Percentiles rank a stretch among this genome's conserved stretches.
These are phyloP conservation scores for Acrocephalus arundinaceus DNA, from an alignment of 2,113 vertebrate genomes.

Conservation along the genomic window DNA sequence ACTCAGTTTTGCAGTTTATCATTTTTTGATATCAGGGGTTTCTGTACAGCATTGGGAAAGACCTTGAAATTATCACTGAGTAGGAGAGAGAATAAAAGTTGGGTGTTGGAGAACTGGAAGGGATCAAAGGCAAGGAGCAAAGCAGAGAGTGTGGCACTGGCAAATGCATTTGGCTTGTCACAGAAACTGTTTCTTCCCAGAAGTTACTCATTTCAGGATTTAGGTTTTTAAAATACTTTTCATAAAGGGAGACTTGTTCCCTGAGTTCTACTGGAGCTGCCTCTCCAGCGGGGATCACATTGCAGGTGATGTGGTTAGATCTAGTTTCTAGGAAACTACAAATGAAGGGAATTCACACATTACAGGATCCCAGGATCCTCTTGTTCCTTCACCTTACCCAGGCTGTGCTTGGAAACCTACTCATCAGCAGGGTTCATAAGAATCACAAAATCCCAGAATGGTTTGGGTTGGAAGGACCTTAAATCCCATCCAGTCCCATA, in stretches of 20 bases:
- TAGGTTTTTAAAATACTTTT: neutral
- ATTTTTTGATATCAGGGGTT: rapidly evolving
- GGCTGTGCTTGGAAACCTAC: neutral
- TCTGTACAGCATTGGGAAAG: neutral
- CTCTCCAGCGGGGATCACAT: neutral
- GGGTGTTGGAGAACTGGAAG: neutral
- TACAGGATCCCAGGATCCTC: neutral
- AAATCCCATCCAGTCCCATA: neutral
- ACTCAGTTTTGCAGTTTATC: neutral
- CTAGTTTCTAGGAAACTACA: neutral
- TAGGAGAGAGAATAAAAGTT: neutral
- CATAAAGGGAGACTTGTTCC: neutral
- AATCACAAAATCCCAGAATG: neutral
- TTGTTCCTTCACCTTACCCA: neutral
- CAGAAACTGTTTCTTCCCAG: neutral
- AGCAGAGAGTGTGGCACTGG: neutral
- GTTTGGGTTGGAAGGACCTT: neutral
- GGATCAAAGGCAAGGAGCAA: neutral
- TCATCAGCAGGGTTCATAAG: neutral
- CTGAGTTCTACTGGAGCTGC: neutral
- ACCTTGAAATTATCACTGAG: neutral
- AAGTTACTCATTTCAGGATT: neutral
- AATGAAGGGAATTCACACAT: neutral
- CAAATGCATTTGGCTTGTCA: neutral
- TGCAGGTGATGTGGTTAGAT: neutral